Conservation (phyloP, 1,140 invertebrate species). For the Venturia canescens region DNA sequence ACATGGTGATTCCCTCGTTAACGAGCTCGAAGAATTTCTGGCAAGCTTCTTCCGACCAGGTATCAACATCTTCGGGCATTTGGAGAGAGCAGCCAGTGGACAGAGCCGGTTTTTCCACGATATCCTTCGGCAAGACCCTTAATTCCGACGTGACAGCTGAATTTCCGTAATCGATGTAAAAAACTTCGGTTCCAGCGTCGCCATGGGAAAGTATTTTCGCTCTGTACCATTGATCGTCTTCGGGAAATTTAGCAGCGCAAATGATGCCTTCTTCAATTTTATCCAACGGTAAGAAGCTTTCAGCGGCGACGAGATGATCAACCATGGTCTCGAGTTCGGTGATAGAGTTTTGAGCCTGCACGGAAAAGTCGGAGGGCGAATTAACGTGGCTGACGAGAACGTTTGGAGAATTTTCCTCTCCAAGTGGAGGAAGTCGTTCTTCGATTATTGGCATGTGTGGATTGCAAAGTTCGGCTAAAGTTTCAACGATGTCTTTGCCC, state of each 20-base stretch:
- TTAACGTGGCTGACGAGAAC: conserved; percentile 83
- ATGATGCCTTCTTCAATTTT: conserved; percentile 78
- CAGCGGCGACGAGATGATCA: conserved; percentile 77
- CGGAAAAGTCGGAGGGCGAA: conserved; percentile 84
- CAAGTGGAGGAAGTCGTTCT: conserved; percentile 67
- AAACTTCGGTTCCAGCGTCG: conserved; percentile 80
- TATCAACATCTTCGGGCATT: conserved; percentile 78
- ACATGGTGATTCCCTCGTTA: conserved; percentile 81
- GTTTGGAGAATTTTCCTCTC: conserved; percentile 73
- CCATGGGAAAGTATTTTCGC: conserved; percentile 81
- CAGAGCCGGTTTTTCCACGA: conserved; percentile 79
- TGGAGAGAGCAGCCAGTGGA: conserved; percentile 81
- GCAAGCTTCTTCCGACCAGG: conserved; percentile 81
- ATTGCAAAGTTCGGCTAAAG: conserved; percentile 60
- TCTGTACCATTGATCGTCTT: conserved; percentile 84
- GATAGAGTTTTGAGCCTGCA: conserved; percentile 81
- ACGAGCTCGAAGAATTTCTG: conserved; percentile 81
- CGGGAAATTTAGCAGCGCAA: conserved; percentile 83
- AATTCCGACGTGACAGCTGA: conserved; percentile 80
- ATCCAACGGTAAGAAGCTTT: conserved; percentile 76
- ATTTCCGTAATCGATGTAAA: conserved; percentile 87
- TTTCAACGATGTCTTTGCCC: conserved; percentile 77
- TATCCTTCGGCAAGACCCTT: conserved; percentile 80
- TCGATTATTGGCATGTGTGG: conserved; percentile 50
- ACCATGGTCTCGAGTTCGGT: conserved; percentile 81